A percentile compares a stretch with the other conserved stretches of the same genome.
Evolutionary conservation across 2,888 invertebrate species (phyloP).

Genomic region (Ephialtes manifestator): DNA sequence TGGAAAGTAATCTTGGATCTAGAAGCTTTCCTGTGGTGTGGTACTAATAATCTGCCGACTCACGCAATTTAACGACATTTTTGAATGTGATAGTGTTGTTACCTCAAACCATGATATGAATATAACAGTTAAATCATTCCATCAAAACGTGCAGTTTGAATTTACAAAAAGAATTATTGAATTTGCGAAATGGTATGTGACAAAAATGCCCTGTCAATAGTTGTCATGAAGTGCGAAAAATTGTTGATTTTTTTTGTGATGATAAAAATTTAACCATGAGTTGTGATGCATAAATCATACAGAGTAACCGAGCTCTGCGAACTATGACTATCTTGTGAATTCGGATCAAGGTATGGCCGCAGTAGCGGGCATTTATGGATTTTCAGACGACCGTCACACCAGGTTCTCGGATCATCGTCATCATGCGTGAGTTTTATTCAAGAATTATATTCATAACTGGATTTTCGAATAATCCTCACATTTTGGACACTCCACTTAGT

Average conservation of each 20-base stretch:
- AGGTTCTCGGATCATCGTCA: constrained; percentile 80
- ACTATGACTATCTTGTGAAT: constrained; percentile 64
- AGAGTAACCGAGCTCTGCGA: constrained; percentile 48
- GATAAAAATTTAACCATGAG: not conserved
- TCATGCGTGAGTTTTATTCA: constrained; percentile 57
- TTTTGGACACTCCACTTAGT: no score
- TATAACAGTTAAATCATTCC: not conserved
- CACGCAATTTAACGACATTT: not conserved
- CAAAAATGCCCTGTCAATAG: not conserved
- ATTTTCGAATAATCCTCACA: not conserved
- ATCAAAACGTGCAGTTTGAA: not conserved
- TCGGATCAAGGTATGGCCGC: constrained; percentile 83
- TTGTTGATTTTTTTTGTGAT: constrained; percentile 9
- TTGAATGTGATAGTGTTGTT: constrained; percentile 7
- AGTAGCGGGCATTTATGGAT: constrained; percentile 84
- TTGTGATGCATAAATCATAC: constrained; percentile 25
- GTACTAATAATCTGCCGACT: constrained; percentile 1
- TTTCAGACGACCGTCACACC: constrained; percentile 82
- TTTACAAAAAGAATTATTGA: not conserved
- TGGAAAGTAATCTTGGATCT: constrained; percentile 52
- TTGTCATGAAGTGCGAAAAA: constrained; percentile 37
- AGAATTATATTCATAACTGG: not conserved
- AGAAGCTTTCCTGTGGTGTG: constrained; percentile 29
- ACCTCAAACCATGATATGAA: constrained; percentile 7
- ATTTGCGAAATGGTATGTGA: constrained; percentile 1